Evolutionary conservation across 2,113 vertebrate genomes (phyloP), one percentile per base, ranked within the genome.

Genomic region (Scomber japonicus): DNA sequence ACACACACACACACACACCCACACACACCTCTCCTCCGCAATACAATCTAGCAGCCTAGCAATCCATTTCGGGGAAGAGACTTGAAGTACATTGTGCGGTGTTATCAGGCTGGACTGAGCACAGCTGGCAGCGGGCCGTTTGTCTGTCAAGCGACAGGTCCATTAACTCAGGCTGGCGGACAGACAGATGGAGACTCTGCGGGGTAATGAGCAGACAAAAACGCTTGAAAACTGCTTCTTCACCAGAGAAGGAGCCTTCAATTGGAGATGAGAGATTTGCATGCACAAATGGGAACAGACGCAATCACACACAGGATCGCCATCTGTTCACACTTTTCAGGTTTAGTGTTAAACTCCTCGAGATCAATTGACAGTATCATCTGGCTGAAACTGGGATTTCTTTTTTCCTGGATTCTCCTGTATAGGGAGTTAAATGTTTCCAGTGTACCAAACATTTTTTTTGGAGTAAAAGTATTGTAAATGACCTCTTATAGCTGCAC

Each of bases 131-230:
- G 86, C 24, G 17, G 73, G 84, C 81, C 44, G 86, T 93, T 87
- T 81, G 84, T 90, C 89, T 82, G 84, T 91, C 78, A 46, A 69
- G 27, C 4, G 81, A 91, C 88, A 73, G 83, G 60, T 88, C 89
- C 90, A 91, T 92, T 92, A 93, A 83, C 81, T 61, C 80, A 46
- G 71, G 71, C 78, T 31, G 86, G 81, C 3, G 57, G 66, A 85
- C 78, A 24, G 86, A 87, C 91, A 92, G 91, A 91, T 87, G 89
- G 91, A 88, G 88, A 69, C 78, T 82, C 83, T 49, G 85, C 75
- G 15, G 87, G 93, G 77, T 87, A 87, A 90, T 78, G 86, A 89
- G 68, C 76, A 77, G 65, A 82, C 73, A 80, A 78, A 83, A 71
- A 64, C 15, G 40, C 49, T 84, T 13, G 11, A 70, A 83, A 83